These are phyloP conservation scores for Sarcophaga caerulescens DNA, from an alignment of 2,888 invertebrate species.

Conservation along the genomic window DNA sequence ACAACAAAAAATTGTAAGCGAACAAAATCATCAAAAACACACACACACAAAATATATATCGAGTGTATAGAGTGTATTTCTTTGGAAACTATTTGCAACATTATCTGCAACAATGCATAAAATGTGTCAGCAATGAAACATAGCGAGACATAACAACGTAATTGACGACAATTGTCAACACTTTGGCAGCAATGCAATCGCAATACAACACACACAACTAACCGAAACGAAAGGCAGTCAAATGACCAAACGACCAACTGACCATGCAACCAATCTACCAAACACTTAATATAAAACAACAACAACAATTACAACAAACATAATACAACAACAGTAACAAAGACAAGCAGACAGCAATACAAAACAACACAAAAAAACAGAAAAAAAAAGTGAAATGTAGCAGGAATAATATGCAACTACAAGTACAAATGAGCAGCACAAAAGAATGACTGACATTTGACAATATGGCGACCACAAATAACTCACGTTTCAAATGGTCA, in stretches of 20 bases:
- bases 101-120: slow-evolving; percentile 67
- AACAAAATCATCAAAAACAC: slow-evolving; percentile 19
- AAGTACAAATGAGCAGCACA: slow-evolving; percentile 65
- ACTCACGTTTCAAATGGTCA: slow-evolving; percentile 67
- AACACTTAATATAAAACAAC: slow-evolving; percentile 14
- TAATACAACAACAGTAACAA: too few relatives aligned
- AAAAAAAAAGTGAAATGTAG: background rate
- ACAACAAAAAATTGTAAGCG: slow-evolving; percentile 14
- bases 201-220: slow-evolving; percentile 28
- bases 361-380: too few relatives aligned
- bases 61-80: slow-evolving; percentile 39
- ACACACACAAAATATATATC: slow-evolving; percentile 43
- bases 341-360: too few relatives aligned
- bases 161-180: slow-evolving; percentile 79
- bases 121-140: slow-evolving; percentile 69
- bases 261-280: slow-evolving; percentile 33
- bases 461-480: slow-evolving; percentile 67
- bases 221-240: background rate
- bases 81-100: slow-evolving; percentile 66
- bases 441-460: slow-evolving; percentile 67
- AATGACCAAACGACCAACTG: slow-evolving; percentile 24
- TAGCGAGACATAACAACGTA: slow-evolving; percentile 75
- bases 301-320: too few relatives aligned
- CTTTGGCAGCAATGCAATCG: slow-evolving; percentile 69
- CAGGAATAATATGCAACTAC: slow-evolving; percentile 48